These are phyloP conservation scores for Chalcis sispes DNA, from an alignment of 2,888 invertebrate species.

Conservation along the genomic window DNA sequence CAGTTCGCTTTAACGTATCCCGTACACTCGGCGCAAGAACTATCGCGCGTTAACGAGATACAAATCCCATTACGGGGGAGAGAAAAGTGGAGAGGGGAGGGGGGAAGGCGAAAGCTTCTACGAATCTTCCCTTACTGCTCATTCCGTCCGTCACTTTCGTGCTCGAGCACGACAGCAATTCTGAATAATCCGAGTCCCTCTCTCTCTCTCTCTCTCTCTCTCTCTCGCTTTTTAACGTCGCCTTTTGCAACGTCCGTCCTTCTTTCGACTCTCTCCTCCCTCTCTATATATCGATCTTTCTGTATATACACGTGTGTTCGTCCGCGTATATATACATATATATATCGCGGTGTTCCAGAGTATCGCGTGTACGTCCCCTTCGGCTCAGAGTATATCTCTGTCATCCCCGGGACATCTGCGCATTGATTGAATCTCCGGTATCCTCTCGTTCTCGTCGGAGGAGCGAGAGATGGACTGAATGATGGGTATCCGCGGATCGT, in stretches of 20 bases:
- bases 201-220: conserved; percentile 46
- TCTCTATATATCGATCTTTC: conserved; percentile 33
- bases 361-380: background rate
- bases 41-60: conserved; percentile 76
- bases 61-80: conserved; percentile 76
- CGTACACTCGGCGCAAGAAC: conserved; percentile 68
- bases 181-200: conserved; percentile 69
- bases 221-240: conserved; percentile 14
- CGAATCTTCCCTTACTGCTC: conserved; percentile 72
- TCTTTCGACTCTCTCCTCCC: conserved; percentile 47
- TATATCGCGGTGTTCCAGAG: conserved; percentile 44
- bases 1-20: background rate
- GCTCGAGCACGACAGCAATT: conserved; percentile 71
- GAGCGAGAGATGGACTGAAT: background rate
- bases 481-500: conserved; percentile 15
- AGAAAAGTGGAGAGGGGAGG: no score
- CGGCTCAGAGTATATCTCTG: conserved; percentile 74
- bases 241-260: no score
- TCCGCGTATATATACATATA: conserved; percentile 33
- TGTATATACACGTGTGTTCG: no score
- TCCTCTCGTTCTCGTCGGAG: conserved; percentile 66
- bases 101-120: no score
- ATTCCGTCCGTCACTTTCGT: conserved; percentile 69
- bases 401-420: conserved; percentile 76
- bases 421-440: conserved; percentile 75